Evolutionary conservation across 2,888 invertebrate genomes (phyloP).

Genomic region (Eurytoma adleriae): DNA sequence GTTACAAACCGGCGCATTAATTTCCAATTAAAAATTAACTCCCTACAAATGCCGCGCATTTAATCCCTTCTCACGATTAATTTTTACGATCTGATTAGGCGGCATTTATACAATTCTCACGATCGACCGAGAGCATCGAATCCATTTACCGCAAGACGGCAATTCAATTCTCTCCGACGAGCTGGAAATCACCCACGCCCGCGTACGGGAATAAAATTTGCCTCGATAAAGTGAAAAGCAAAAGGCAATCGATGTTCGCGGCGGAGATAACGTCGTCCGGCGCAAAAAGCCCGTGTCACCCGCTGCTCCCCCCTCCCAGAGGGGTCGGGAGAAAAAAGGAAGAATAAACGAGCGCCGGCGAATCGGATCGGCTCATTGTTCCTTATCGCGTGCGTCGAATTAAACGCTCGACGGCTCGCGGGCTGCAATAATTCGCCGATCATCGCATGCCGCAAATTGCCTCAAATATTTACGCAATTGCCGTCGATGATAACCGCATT

Average conservation of each 20-base stretch:
- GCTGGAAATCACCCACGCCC: no score
- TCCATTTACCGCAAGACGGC: no score
- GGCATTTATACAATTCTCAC: neutral
- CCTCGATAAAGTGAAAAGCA: no score
- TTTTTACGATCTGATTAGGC: constrained; percentile 12
- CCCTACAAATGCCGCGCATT: neutral
- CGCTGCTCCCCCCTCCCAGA: neutral
- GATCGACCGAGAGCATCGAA: neutral
- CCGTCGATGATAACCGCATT: constrained; percentile 74
- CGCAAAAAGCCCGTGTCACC: no score
- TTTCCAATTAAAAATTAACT: constrained; percentile 5
- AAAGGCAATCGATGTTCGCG: no score
- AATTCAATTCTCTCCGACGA: no score
- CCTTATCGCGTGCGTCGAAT: constrained; percentile 55
- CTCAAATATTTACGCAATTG: constrained; percentile 75
- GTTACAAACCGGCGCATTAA: neutral
- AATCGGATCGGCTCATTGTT: constrained; percentile 37
- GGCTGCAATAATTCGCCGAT: constrained; percentile 62
- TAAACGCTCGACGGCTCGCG: constrained; percentile 52
- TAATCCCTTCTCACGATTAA: constrained; percentile 21
- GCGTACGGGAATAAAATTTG: no score
- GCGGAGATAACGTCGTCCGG: no score
- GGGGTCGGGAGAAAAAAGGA: no score
- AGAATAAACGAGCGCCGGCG: neutral
- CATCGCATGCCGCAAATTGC: constrained; percentile 74